Conservation (phyloP, 2,888 invertebrate genomes). For the Spilosoma lubricipeda region DNA sequence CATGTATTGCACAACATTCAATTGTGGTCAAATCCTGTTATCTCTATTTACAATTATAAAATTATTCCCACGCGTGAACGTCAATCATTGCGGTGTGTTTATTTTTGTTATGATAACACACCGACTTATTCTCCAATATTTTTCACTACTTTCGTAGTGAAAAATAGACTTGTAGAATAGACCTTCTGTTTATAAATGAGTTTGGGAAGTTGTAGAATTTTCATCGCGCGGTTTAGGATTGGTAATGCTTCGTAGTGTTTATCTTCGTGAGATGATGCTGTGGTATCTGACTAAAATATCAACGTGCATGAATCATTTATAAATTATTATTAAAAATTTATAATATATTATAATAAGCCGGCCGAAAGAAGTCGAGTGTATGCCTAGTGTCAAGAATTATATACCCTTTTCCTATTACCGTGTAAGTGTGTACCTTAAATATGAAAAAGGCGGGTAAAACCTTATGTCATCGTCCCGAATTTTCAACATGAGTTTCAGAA, state of each 20-base stretch:
- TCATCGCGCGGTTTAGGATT: not conserved
- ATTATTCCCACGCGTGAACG: conserved; percentile 46
- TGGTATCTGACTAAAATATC: not conserved
- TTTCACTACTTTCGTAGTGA: conserved; percentile 10
- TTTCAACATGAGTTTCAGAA: conserved; percentile 13
- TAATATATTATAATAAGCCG: no score
- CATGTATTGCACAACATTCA: conserved; percentile 24
- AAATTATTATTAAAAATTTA: not conserved
- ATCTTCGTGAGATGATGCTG: not conserved
- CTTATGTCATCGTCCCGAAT: not conserved
- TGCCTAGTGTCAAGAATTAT: no score
- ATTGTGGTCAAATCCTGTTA: conserved; percentile 32
- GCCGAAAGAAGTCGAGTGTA: no score
- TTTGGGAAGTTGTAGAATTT: not conserved
- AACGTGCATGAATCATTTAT: not conserved
- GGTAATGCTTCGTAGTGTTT: not conserved
- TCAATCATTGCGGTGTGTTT: conserved; percentile 47
- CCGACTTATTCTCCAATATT: conserved; percentile 25
- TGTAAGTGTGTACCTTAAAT: not conserved
- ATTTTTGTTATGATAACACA: conserved; percentile 42
- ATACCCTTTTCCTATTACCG: not conserved
- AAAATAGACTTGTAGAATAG: not conserved
- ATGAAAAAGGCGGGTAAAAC: not conserved
- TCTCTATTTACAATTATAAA: conserved; percentile 35
- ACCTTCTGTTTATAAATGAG: not conserved